These are phyloP conservation scores for Coptotermes formosanus DNA, from an alignment of 1,140 invertebrate genomes.

Conservation along the genomic window DNA sequence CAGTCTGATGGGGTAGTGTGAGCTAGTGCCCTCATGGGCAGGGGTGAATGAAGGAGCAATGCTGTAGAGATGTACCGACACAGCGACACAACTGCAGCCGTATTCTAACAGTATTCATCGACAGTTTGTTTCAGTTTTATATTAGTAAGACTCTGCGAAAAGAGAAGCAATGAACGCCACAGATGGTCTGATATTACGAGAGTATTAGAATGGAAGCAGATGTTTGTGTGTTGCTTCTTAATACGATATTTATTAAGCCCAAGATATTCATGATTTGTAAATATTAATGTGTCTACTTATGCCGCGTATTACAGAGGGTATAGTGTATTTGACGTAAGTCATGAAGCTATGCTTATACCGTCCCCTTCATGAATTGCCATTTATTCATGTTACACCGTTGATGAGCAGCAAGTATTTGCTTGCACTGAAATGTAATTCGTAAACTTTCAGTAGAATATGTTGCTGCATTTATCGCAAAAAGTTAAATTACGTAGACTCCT, in stretches of 20 bases:
- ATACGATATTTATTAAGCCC: not conserved
- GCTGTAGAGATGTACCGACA: not conserved
- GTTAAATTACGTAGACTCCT: too few relatives aligned
- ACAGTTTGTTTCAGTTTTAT: not conserved
- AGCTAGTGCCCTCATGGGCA: not conserved
- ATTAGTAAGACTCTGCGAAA: not conserved
- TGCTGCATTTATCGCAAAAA: too few relatives aligned
- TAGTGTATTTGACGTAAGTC: not conserved
- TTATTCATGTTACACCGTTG: not conserved
- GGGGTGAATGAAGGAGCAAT: too few relatives aligned
- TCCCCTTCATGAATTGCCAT: not conserved
- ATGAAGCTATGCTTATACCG: not conserved
- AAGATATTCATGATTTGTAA: not conserved
- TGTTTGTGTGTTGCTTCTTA: not conserved
- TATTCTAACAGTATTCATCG: not conserved
- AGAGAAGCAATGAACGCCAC: not conserved
- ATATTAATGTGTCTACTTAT: not conserved
- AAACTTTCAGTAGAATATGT: too few relatives aligned
- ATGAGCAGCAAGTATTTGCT: not conserved
- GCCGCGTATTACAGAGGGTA: not conserved
- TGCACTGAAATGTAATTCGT: too few relatives aligned
- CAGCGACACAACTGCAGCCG: not conserved
- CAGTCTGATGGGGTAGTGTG: not conserved
- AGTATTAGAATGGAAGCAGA: not conserved
- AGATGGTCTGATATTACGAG: not conserved